A percentile compares a stretch with the other conserved stretches of the same genome.
phyloP scores from a whole-genome alignment of 2,888 invertebrate genomes.

The Philereme transversata region DNA sequence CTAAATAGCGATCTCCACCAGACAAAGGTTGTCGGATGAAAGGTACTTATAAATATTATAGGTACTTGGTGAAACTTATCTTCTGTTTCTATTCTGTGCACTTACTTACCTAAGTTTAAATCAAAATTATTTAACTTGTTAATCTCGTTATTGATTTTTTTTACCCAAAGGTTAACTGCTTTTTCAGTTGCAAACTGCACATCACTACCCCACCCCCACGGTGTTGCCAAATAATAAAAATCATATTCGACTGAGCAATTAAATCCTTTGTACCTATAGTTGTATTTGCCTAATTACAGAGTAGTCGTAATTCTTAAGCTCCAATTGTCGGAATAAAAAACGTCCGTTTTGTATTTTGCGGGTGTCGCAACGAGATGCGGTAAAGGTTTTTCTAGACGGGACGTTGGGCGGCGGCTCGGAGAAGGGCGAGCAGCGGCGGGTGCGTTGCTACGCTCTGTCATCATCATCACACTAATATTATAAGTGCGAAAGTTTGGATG shows the following conservation, averaged over 20 bases:
- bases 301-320: constrained; percentile 27
- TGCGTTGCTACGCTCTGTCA: too few relatives aligned
- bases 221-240: constrained; percentile 58
- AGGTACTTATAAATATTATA: too few relatives aligned
- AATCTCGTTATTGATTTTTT: too few relatives aligned
- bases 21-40: too few relatives aligned
- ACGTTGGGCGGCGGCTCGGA: not conserved
- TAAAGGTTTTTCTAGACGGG: constrained; percentile 1
- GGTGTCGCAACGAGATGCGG: not conserved
- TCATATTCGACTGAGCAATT: constrained; percentile 45
- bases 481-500: too few relatives aligned
- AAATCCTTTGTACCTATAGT: constrained; percentile 39
- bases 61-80: too few relatives aligned
- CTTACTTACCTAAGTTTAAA: too few relatives aligned
- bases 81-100: too few relatives aligned
- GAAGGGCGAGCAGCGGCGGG: not conserved
- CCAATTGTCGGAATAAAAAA: constrained; percentile 30
- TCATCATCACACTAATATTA: too few relatives aligned
- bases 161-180: too few relatives aligned
- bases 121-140: too few relatives aligned
- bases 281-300: constrained; percentile 38
- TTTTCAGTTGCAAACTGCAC: constrained; percentile 2
- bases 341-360: constrained; percentile 17
- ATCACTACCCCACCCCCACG: constrained; percentile 43
- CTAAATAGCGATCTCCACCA: too few relatives aligned